Conservation (phyloP, 1,140 invertebrate genomes). For the Pogonomyrmex californicus region DNA sequence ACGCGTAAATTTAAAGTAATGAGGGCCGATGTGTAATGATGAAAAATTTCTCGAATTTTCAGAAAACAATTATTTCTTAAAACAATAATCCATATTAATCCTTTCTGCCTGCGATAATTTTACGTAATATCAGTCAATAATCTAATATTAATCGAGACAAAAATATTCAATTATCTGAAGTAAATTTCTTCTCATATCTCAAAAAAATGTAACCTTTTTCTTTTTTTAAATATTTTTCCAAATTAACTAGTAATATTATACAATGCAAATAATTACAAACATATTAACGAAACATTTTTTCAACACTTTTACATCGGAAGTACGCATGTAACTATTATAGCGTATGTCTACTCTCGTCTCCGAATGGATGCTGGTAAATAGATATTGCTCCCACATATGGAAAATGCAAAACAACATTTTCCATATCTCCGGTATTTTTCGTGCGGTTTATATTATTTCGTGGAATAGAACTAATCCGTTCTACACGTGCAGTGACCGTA, state of each 20-base stretch:
- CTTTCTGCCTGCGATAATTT: background rate
- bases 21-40: background rate
- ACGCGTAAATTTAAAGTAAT: constrained; percentile 2
- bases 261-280: background rate
- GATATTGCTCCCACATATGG: constrained; percentile 8
- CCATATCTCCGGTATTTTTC: constrained; percentile 46
- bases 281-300: constrained; percentile 14
- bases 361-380: background rate
- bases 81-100: background rate
- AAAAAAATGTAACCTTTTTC: background rate
- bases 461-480: constrained; percentile 41
- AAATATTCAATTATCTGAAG: background rate
- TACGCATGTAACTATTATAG: background rate
- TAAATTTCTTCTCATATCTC: background rate
- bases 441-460: constrained; percentile 47
- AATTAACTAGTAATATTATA: background rate
- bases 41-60: background rate
- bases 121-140: background rate
- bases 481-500: constrained; percentile 31
- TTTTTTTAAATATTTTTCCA: background rate
- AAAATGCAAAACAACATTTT: constrained; percentile 55
- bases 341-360: background rate
- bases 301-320: background rate
- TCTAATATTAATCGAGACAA: background rate
- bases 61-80: background rate